Evolutionary conservation across 2,888 invertebrate genomes (phyloP).

Genomic region (Ectemnius continuus): DNA sequence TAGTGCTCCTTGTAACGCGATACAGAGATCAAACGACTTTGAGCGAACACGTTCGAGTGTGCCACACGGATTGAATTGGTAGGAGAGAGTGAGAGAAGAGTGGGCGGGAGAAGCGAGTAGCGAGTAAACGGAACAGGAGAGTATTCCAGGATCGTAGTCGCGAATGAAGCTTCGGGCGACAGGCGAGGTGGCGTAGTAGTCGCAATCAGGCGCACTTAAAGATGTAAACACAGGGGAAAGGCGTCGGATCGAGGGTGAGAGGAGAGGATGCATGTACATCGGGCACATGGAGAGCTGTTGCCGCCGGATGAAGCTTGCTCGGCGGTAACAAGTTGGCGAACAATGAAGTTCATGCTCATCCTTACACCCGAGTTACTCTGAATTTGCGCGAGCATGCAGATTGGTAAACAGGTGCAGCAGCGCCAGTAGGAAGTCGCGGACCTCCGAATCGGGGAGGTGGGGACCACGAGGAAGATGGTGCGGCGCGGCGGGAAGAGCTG

Average conservation of each 20-base stretch:
- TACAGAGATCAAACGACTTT: not conserved
- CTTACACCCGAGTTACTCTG: slow-evolving; percentile 38
- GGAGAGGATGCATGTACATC: no score
- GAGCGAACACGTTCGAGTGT: not conserved
- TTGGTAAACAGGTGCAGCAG: slow-evolving; percentile 39
- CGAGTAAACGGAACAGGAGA: no score
- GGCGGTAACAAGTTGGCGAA: slow-evolving; percentile 29
- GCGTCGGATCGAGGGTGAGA: not conserved
- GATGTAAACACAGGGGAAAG: slow-evolving; percentile 35
- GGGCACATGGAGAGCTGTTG: no score
- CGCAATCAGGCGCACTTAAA: slow-evolving; percentile 32
- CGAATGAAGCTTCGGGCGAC: no score
- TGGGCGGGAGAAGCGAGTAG: no score
- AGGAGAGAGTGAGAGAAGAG: no score
- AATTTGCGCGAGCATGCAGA: slow-evolving; percentile 34
- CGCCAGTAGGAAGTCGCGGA: not conserved
- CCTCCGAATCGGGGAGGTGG: not conserved
- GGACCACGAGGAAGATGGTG: not conserved
- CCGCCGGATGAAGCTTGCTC: not conserved
- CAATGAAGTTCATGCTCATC: slow-evolving; percentile 34
- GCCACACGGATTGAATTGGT: not conserved
- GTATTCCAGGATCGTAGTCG: no score
- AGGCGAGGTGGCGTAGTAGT: slow-evolving; percentile 3
- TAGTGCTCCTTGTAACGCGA: not conserved
- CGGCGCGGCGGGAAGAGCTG: not conserved